phyloP scores from a whole-genome alignment of 2,888 invertebrate genomes.

The Cheilosia pagana region DNA sequence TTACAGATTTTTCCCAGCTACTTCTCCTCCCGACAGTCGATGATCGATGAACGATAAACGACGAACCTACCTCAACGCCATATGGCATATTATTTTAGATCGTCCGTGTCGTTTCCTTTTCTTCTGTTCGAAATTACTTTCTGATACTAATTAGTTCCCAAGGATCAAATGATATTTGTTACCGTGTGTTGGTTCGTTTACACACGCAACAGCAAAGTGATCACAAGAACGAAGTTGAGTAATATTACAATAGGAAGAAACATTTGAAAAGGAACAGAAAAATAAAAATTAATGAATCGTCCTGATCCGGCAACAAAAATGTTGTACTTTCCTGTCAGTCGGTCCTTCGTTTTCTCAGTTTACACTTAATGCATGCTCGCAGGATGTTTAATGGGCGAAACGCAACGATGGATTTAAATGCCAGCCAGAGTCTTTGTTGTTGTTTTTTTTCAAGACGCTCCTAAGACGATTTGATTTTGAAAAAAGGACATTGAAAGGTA shows the following conservation, averaged over 20 bases:
- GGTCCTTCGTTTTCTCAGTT: constrained; percentile 36
- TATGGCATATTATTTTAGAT: constrained; percentile 42
- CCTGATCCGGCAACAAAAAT: constrained; percentile 60
- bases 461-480: constrained; percentile 66
- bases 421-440: constrained; percentile 24
- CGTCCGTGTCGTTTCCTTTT: constrained; percentile 49
- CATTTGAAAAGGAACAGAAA: constrained; percentile 20
- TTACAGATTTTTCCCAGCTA: background rate
- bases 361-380: constrained; percentile 57
- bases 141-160: constrained; percentile 70
- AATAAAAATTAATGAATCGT: constrained; percentile 60
- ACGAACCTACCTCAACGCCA: constrained; percentile 69
- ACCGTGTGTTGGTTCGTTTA: background rate
- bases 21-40: constrained; percentile 12
- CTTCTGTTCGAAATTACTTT: constrained; percentile 17
- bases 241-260: constrained; percentile 35
- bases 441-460: constrained; percentile 30
- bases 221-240: constrained; percentile 34
- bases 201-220: constrained; percentile 14
- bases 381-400: constrained; percentile 44
- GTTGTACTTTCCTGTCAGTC: constrained; percentile 36
- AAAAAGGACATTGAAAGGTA: constrained; percentile 57
- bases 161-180: constrained; percentile 44
- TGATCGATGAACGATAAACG: constrained; percentile 38
- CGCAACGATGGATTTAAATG: constrained; percentile 59